Conservation (phyloP, 2,888 invertebrate species). For the Exephanes ischioxanthus region DNA sequence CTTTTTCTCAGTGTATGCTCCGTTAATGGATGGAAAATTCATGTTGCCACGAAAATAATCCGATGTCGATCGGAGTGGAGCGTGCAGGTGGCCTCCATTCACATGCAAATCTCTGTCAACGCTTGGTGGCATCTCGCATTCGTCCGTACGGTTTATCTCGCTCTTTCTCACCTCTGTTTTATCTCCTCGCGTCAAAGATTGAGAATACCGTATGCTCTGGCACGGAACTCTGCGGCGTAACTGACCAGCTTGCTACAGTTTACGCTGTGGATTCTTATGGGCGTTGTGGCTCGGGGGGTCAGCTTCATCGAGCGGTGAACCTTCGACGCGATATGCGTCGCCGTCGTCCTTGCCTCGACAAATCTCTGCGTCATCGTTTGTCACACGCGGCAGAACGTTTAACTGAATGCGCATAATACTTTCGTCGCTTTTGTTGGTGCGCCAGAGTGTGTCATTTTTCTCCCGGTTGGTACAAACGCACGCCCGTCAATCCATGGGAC, state of each 20-base stretch:
- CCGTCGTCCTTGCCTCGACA: slow-evolving; percentile 34
- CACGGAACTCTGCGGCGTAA: neutral
- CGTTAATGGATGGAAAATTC: slow-evolving; percentile 77
- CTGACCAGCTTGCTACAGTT: neutral
- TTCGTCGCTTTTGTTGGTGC: slow-evolving; percentile 41
- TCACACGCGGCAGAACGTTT: slow-evolving; percentile 41
- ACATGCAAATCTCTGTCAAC: slow-evolving; percentile 83
- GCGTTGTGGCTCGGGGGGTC: neutral
- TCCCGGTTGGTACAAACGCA: neutral
- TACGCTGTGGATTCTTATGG: neutral
- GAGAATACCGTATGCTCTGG: neutral
- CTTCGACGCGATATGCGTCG: neutral
- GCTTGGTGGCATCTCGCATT: slow-evolving; percentile 65
- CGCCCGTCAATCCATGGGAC: slow-evolving; percentile 3
- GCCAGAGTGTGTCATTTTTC: slow-evolving; percentile 49
- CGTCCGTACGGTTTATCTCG: slow-evolving; percentile 49
- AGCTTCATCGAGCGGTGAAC: neutral
- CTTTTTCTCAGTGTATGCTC: neutral
- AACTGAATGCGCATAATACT: slow-evolving; percentile 60
- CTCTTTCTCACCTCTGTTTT: slow-evolving; percentile 50
- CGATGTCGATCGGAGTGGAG: slow-evolving; percentile 77
- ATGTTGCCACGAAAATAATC: slow-evolving; percentile 80
- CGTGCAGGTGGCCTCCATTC: slow-evolving; percentile 75
- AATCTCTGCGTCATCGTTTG: slow-evolving; percentile 54
- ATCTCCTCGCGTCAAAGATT: slow-evolving; percentile 37